Evolutionary conservation across 2,888 invertebrate genomes (phyloP).

Genomic region (Tanypteryx hageni): DNA sequence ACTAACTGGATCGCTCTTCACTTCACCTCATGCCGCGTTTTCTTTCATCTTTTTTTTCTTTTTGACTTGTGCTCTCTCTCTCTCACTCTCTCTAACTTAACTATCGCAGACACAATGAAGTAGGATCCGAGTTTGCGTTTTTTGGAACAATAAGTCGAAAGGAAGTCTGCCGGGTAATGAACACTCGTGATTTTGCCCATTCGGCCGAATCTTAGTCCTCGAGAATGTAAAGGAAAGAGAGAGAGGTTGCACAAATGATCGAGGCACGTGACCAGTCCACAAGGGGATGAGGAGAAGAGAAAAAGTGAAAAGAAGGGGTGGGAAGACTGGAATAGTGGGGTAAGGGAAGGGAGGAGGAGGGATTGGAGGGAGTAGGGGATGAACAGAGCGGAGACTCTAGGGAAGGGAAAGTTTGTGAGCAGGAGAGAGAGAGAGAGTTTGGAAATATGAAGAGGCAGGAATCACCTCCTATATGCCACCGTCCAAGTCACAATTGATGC

Average conservation of each 20-base stretch:
- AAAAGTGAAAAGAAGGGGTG: not conserved
- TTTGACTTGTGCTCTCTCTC: too few relatives aligned
- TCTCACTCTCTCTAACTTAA: too few relatives aligned
- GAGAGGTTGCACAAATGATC: not conserved
- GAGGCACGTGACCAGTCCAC: not conserved
- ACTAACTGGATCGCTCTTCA: not conserved
- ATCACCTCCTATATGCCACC: too few relatives aligned
- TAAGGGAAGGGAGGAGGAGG: not conserved
- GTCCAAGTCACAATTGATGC: too few relatives aligned
- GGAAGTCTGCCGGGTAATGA: slow-evolving; percentile 30
- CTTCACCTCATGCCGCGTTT: not conserved
- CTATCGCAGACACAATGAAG: not conserved
- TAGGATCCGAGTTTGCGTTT: not conserved
- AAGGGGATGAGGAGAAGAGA: not conserved
- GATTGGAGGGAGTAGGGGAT: not conserved
- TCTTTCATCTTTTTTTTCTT: not conserved
- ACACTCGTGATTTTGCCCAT: slow-evolving; percentile 38
- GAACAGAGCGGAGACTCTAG: not conserved
- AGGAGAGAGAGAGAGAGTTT: not conserved
- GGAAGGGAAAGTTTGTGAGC: not conserved
- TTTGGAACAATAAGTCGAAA: slow-evolving; percentile 29
- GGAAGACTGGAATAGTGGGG: not conserved
- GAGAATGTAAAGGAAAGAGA: not conserved
- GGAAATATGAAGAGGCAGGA: too few relatives aligned
- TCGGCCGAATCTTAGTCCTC: slow-evolving; percentile 3